Percentiles rank a stretch among this genome's conserved stretches.
Conservation (phyloP, 2,113 vertebrate species). For the Glaucidium brasilianum region DNA sequence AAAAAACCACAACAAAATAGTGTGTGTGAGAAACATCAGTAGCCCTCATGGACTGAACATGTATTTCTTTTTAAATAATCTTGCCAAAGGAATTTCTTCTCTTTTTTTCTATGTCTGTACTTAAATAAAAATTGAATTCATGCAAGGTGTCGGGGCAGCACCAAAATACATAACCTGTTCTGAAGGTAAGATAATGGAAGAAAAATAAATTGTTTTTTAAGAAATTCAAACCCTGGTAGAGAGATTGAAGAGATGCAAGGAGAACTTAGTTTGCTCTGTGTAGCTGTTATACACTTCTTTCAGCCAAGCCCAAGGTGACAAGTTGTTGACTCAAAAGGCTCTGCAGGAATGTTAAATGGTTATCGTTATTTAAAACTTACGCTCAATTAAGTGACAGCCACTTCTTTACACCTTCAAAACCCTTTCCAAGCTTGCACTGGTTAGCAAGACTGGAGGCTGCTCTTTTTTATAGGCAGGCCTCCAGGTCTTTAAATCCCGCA, state of each 20-base stretch:
- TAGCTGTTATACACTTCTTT: not conserved
- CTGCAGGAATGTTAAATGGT: constrained; percentile 40
- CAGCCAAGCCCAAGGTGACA: constrained; percentile 1
- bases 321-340: constrained; percentile 7
- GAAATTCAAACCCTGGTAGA: not conserved
- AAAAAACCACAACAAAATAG: not conserved
- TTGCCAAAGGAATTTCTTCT: not conserved
- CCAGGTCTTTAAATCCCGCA: not conserved
- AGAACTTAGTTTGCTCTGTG: not conserved
- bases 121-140: not conserved
- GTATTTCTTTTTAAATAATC: not conserved
- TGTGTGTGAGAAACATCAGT: not conserved
- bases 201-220: not conserved
- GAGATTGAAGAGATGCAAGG: not conserved
- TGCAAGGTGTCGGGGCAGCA: not conserved
- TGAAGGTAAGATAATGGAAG: not conserved
- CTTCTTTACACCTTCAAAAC: not conserved
- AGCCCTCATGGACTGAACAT: not conserved
- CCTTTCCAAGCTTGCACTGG: not conserved
- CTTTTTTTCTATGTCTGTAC: not conserved
- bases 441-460: not conserved
- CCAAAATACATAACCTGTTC: not conserved
- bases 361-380: not conserved
- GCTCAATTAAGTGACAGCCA: not conserved
- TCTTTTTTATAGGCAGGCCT: not conserved